A percentile compares a stretch with the other conserved stretches of the same genome.
Conservation (phyloP, 2,888 invertebrate genomes). For the Pammene aurita region DNA sequence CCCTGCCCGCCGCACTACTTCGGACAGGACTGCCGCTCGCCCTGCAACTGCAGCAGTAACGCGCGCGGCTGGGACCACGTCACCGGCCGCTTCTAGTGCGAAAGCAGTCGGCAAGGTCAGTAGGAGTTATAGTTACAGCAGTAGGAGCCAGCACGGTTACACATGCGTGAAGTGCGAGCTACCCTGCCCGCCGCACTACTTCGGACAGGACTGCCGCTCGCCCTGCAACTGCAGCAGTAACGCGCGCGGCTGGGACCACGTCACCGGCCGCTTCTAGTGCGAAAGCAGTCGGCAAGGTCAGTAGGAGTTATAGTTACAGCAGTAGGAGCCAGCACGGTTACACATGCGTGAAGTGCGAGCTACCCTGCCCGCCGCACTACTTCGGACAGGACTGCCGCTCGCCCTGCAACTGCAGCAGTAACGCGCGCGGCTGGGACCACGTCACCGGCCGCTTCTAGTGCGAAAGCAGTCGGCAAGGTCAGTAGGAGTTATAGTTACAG, state of each 20-base stretch:
- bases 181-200: too few relatives aligned
- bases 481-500: too few relatives aligned
- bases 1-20: constrained; percentile 90
- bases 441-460: constrained; percentile 93
- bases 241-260: constrained; percentile 90
- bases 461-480: constrained; percentile 91
- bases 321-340: too few relatives aligned
- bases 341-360: too few relatives aligned
- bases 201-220: too few relatives aligned
- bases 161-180: too few relatives aligned
- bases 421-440: constrained; percentile 90
- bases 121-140: too few relatives aligned
- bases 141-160: too few relatives aligned
- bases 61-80: constrained; percentile 90
- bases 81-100: constrained; percentile 93
- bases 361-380: too few relatives aligned
- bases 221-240: constrained; percentile 90
- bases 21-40: constrained; percentile 90
- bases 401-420: constrained; percentile 89
- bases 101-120: constrained; percentile 91
- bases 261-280: constrained; percentile 93
- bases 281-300: constrained; percentile 91
- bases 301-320: too few relatives aligned
- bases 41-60: constrained; percentile 89
- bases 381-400: too few relatives aligned